Conservation (phyloP, 2,113 vertebrate genomes). For the Coryphaenoides rupestris region DNA sequence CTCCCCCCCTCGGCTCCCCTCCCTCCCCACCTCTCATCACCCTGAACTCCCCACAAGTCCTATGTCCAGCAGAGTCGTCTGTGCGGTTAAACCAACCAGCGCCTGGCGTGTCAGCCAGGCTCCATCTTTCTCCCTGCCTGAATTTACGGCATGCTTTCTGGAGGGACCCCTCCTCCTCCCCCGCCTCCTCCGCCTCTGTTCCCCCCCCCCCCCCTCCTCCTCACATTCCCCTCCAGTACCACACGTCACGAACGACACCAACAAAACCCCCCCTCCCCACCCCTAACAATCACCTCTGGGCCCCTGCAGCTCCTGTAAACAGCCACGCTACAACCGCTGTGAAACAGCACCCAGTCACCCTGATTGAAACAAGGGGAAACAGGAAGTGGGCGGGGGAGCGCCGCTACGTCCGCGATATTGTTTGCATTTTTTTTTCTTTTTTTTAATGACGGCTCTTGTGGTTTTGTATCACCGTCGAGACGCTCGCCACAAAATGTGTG, state of each 20-base stretch:
- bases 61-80: slow-evolving; percentile 53
- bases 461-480: too few relatives aligned
- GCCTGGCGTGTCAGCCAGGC: slow-evolving; percentile 54
- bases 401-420: neutral
- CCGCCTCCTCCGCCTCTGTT: slow-evolving; percentile 8
- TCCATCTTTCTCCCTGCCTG: slow-evolving; percentile 52
- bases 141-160: slow-evolving; percentile 49
- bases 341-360: too few relatives aligned
- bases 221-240: neutral
- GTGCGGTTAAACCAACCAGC: slow-evolving; percentile 64
- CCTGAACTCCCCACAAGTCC: slow-evolving; percentile 22
- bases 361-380: neutral
- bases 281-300: slow-evolving; percentile 10
- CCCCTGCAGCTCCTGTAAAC: slow-evolving; percentile 14
- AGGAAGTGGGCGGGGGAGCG: neutral
- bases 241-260: neutral
- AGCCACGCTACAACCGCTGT: too few relatives aligned
- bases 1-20: slow-evolving; percentile 22
- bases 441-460: slow-evolving; percentile 2
- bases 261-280: neutral
- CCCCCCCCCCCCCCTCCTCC: neutral
- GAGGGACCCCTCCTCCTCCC: slow-evolving; percentile 14
- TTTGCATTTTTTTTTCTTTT: neutral
- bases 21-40: slow-evolving; percentile 21
- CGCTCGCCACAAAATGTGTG: too few relatives aligned